These are phyloP conservation scores for Oenanthe melanoleuca DNA, from an alignment of 2,113 vertebrate genomes.

Conservation along the genomic window DNA sequence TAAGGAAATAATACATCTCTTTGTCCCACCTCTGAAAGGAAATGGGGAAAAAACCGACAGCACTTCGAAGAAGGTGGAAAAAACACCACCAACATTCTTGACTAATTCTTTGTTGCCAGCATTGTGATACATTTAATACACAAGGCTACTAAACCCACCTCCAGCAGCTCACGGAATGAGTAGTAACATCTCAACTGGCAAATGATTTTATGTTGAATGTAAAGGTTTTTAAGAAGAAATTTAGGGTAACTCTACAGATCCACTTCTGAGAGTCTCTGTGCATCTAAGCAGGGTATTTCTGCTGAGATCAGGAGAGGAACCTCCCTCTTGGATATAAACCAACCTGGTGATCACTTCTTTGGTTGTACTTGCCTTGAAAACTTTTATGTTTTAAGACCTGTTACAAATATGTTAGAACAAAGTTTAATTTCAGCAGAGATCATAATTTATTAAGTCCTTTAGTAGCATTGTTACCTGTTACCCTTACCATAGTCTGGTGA, in stretches of 20 bases:
- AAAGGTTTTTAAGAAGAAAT: not conserved
- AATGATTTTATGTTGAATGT: not conserved
- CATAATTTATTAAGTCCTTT: not conserved
- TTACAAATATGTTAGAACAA: not conserved
- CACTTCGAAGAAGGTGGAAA: not conserved
- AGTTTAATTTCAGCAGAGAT: not conserved
- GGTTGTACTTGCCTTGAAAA: not conserved
- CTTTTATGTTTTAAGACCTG: not conserved
- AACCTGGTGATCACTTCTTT: not conserved
- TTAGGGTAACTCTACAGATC: not conserved
- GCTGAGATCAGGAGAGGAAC: not conserved
- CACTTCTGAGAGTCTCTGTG: too few species aligned
- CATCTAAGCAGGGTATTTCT: not conserved
- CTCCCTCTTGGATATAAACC: too few species aligned
- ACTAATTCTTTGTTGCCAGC: not conserved
- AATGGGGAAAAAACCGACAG: not conserved
- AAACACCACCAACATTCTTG: not conserved
- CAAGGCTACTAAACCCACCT: not conserved
- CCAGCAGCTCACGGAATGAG: not conserved
- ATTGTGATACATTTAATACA: not conserved
- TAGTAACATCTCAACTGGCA: not conserved
- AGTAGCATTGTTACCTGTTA: not conserved
- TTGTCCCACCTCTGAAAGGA: not conserved
- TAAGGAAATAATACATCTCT: not conserved
- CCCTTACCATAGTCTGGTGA: not conserved